Percentiles rank a stretch among this genome's conserved stretches.
Evolutionary conservation across 92 coral and sea anemone species (phyloP).

Genomic region (Montipora capitata): DNA sequence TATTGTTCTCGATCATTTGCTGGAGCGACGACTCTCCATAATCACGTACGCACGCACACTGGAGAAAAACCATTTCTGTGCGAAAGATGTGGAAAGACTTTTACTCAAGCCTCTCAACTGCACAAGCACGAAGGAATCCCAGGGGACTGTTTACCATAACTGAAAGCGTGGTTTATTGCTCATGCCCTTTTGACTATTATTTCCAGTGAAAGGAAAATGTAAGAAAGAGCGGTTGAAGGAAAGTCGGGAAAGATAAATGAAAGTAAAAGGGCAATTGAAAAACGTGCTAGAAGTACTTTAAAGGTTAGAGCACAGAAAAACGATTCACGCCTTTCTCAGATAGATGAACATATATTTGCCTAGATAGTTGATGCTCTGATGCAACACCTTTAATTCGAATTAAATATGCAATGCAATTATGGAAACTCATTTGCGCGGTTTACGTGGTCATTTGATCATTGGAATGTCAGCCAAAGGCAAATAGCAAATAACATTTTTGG

Average conservation of each 20-base stretch:
- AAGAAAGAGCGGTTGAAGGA: not conserved
- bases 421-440: too few relatives aligned
- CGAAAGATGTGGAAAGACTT: conserved; percentile 87
- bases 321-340: too few relatives aligned
- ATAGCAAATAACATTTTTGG: too few relatives aligned
- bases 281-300: too few relatives aligned
- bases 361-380: too few relatives aligned
- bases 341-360: too few relatives aligned
- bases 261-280: too few relatives aligned
- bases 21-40: conserved; percentile 97
- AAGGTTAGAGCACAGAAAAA: too few relatives aligned
- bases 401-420: too few relatives aligned
- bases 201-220: not conserved
- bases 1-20: conserved; percentile 95
- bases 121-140: conserved; percentile 91
- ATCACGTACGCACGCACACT: conserved; percentile 97
- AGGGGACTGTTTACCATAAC: conserved; percentile 78
- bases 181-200: not conserved
- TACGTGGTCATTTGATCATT: too few relatives aligned
- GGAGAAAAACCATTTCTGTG: conserved; percentile 97
- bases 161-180: not conserved
- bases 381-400: too few relatives aligned
- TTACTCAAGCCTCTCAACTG: conserved; percentile 97
- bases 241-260: not conserved
- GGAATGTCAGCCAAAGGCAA: too few relatives aligned